Evolutionary conservation across 2,888 invertebrate species (phyloP).

Genomic region (Syrphus vitripennis): DNA sequence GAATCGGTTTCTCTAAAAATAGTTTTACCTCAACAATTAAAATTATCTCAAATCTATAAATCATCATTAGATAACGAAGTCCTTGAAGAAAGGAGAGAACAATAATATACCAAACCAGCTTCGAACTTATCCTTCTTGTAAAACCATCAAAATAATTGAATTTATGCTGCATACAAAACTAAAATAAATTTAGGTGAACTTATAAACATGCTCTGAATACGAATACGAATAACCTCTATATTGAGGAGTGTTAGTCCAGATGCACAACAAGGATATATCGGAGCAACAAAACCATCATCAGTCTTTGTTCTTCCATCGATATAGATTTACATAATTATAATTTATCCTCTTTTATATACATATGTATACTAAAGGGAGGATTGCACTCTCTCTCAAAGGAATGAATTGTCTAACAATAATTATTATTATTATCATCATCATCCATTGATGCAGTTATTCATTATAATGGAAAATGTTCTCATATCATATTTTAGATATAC

Average conservation of each 20-base stretch:
- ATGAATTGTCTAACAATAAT: conserved; percentile 14
- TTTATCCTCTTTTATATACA: neutral
- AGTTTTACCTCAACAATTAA: neutral
- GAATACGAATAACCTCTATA: too few relatives aligned
- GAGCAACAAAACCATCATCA: neutral
- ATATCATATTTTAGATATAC: neutral
- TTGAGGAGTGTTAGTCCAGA: neutral
- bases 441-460: conserved; percentile 15
- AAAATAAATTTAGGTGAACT: neutral
- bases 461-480: neutral
- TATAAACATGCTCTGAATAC: neutral
- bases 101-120: neutral
- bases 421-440: conserved; percentile 1
- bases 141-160: conserved; percentile 30
- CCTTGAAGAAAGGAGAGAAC: neutral
- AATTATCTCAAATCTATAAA: neutral
- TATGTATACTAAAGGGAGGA: neutral
- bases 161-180: conserved; percentile 33
- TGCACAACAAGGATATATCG: conserved; percentile 9
- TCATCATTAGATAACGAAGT: neutral
- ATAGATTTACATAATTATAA: conserved; percentile 53
- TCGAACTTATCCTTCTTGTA: neutral
- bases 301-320: conserved; percentile 38
- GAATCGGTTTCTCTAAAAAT: neutral
- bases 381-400: neutral